These are phyloP conservation scores for Pandemis corylana DNA, from an alignment of 2,888 invertebrate genomes.

Conservation along the genomic window DNA sequence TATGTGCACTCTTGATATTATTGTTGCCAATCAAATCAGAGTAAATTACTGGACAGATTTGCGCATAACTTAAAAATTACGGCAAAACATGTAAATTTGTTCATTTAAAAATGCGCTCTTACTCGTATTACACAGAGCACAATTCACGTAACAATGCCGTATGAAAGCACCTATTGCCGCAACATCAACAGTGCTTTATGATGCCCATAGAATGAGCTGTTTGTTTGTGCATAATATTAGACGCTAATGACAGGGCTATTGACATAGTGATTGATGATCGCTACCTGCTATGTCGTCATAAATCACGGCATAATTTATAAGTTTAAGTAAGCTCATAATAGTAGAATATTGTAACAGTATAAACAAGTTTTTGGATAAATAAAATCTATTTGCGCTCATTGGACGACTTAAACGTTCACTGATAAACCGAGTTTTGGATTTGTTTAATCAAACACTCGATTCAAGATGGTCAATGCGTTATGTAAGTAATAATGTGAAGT, in stretches of 20 bases:
- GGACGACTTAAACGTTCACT: neutral
- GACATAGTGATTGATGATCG: conserved; percentile 28
- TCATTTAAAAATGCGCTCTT: neutral
- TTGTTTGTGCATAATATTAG: conserved; percentile 25
- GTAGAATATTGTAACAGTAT: too few species aligned
- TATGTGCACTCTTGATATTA: neutral
- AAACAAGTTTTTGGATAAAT: neutral
- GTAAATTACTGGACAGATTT: neutral
- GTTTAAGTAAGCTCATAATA: neutral
- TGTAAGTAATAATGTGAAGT: too few species aligned
- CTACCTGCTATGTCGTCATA: conserved; percentile 14
- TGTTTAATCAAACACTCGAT: neutral
- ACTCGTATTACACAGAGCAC: neutral
- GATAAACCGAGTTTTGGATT: neutral
- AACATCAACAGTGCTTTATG: conserved; percentile 14
- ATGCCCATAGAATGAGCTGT: conserved; percentile 20
- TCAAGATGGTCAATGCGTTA: too few species aligned
- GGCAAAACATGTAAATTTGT: neutral
- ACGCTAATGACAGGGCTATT: conserved; percentile 24
- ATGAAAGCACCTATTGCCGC: conserved; percentile 1
- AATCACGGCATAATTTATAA: conserved; percentile 4
- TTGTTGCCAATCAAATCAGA: neutral
- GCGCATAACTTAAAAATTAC: neutral
- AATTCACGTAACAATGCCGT: conserved; percentile 3
- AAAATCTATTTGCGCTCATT: too few species aligned